Evolutionary conservation across 1,140 invertebrate genomes (phyloP).

Genomic region (Periplaneta americana): DNA sequence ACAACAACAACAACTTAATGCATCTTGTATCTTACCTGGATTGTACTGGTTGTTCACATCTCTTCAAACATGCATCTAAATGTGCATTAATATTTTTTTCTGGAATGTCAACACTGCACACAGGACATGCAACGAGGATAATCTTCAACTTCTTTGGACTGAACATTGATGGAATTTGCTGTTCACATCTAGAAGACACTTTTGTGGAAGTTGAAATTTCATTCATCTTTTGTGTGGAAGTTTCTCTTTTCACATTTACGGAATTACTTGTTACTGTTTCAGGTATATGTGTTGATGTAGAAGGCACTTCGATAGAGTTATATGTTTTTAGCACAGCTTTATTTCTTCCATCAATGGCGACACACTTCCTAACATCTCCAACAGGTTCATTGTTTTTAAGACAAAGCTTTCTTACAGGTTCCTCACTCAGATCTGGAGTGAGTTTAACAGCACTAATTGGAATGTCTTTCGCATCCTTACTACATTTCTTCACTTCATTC

Average conservation of each 20-base stretch:
- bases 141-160: slow-evolving; percentile 18
- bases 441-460: not conserved
- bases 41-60: slow-evolving; percentile 12
- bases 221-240: not conserved
- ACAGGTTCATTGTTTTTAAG: too few relatives aligned
- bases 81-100: slow-evolving; percentile 44
- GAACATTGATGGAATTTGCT: not conserved
- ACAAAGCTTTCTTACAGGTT: not conserved
- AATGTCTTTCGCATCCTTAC: not conserved
- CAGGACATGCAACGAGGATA: slow-evolving; percentile 42
- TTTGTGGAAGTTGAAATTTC: not conserved
- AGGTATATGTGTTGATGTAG: not conserved
- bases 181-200: not conserved
- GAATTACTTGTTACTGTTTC: not conserved
- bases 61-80: slow-evolving; percentile 46
- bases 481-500: slow-evolving; percentile 25
- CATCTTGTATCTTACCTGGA: too few relatives aligned
- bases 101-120: slow-evolving; percentile 43
- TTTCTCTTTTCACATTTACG: not conserved
- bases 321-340: not conserved
- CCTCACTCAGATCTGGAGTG: not conserved
- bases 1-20: too few relatives aligned
- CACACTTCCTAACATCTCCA: not conserved
- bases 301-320: too few relatives aligned
- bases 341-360: too few relatives aligned